Conservation (phyloP, 2,113 vertebrate species). For the Henicopernis longicauda region DNA sequence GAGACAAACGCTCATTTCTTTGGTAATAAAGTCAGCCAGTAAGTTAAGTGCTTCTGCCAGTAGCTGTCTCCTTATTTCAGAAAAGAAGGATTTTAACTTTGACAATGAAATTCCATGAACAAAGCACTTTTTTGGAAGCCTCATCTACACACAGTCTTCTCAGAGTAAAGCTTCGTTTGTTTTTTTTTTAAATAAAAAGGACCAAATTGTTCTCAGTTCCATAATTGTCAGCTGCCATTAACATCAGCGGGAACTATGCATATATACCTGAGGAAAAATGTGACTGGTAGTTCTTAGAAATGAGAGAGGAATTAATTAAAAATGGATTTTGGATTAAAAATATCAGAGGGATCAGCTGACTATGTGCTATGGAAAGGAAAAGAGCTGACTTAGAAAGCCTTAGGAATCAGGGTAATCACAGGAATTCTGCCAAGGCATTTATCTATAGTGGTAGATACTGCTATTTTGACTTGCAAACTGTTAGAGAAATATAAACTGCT, state of each 20-base stretch:
- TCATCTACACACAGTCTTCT: not conserved
- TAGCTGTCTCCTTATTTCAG: not conserved
- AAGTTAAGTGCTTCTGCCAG: not conserved
- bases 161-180: not conserved
- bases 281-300: not conserved
- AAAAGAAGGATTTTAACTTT: not conserved
- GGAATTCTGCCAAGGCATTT: conserved; percentile 15
- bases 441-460: not conserved
- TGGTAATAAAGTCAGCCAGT: not conserved
- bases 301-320: not conserved
- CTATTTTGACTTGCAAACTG: conserved; percentile 24
- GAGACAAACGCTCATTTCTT: not conserved
- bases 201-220: not conserved
- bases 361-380: not conserved
- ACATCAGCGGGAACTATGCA: not conserved
- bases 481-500: conserved; percentile 21
- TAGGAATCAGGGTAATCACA: conserved; percentile 7
- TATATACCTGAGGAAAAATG: not conserved
- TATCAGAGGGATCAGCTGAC: not conserved
- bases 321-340: conserved; percentile 28
- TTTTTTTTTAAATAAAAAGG: not conserved
- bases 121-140: not conserved
- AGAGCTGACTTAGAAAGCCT: conserved; percentile 27
- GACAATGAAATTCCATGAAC: not conserved
- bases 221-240: not conserved